phyloP scores from a whole-genome alignment of 2,888 invertebrate species.

The Ptychoptera albimana region DNA sequence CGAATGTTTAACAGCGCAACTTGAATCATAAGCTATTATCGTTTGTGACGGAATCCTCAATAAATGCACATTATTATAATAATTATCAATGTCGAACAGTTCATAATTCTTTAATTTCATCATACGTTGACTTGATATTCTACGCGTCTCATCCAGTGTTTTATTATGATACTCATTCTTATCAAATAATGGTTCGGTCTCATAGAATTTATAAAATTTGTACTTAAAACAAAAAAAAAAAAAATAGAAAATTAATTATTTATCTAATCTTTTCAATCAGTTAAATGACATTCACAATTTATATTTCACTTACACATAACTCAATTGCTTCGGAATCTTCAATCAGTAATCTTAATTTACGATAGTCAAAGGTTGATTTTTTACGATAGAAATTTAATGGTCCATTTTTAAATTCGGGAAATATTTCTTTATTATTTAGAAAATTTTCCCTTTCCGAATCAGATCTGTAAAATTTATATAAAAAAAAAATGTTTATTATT shows the following conservation, averaged over 20 bases:
- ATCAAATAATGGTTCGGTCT: conserved; percentile 17
- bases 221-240: conserved; percentile 28
- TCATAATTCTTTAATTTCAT: background rate
- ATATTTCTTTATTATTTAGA: conserved; percentile 25
- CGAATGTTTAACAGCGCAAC: conserved; percentile 46
- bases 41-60: conserved; percentile 32
- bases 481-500: too few species aligned
- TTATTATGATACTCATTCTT: too few species aligned
- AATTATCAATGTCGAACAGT: background rate
- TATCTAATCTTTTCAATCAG: background rate
- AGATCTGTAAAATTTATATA: too few species aligned
- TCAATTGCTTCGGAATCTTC: conserved; percentile 36
- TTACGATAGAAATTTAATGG: conserved; percentile 46
- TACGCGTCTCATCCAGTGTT: too few species aligned
- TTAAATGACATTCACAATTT: background rate
- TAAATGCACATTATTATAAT: background rate
- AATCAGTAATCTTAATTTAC: conserved; percentile 37
- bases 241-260: background rate
- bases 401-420: conserved; percentile 44
- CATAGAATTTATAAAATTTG: conserved; percentile 39
- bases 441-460: conserved; percentile 10
- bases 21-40: conserved; percentile 42
- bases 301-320: conserved; percentile 29
- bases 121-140: too few species aligned
- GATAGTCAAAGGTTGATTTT: conserved; percentile 51